Conservation (phyloP, 2,113 vertebrate genomes). For the Xiphias gladius region DNA sequence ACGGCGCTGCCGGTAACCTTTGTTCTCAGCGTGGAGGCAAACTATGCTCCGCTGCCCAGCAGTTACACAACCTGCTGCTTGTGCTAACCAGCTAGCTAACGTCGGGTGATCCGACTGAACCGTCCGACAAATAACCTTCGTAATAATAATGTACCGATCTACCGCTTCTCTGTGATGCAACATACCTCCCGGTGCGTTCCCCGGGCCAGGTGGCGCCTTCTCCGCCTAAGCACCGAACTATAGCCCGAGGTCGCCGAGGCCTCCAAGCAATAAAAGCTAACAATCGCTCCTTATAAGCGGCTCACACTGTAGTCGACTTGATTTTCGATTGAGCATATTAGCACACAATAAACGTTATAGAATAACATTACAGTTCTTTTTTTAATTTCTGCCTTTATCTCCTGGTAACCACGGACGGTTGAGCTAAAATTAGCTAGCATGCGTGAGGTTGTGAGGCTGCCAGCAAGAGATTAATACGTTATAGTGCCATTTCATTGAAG, state of each 20-base stretch:
- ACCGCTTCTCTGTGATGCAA: not conserved
- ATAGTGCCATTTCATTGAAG: fast-evolving
- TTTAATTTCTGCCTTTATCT: not conserved
- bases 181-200: fast-evolving
- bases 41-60: not conserved
- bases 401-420: not conserved
- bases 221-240: not conserved
- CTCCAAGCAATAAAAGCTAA: slow-evolving; percentile 8
- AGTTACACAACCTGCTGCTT: not conserved
- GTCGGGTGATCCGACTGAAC: not conserved
- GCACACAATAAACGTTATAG: fast-evolving
- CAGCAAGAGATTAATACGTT: fast-evolving
- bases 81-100: not conserved
- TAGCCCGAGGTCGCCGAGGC: slow-evolving; percentile 51
- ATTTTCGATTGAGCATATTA: not conserved
- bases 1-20: no score
- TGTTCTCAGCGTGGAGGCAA: not conserved
- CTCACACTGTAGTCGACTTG: fast-evolving
- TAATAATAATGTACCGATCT: not conserved
- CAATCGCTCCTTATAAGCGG: fast-evolving
- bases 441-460: not conserved
- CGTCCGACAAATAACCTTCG: fast-evolving
- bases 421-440: slow-evolving; percentile 18
- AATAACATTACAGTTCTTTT: no score
- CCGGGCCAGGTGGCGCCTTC: not conserved